A percentile compares a stretch with the other conserved stretches of the same genome.
Evolutionary conservation across 2,797 vertebrate genomes (phyloP).

Genomic region (Phaenicophaeus curvirostris): DNA sequence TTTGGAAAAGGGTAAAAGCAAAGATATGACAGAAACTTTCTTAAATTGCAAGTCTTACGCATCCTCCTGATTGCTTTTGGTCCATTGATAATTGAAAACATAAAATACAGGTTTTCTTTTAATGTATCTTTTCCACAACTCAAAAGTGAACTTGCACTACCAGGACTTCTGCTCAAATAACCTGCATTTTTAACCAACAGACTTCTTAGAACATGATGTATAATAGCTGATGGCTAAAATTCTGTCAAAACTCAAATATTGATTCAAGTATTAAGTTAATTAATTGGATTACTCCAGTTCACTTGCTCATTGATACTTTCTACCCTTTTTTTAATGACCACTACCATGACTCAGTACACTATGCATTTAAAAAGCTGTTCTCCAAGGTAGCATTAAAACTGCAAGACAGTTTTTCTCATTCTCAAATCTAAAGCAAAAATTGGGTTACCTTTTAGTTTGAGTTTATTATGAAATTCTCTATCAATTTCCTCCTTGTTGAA

Average conservation of each 20-base stretch:
- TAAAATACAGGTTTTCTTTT: not conserved
- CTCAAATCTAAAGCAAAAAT: not conserved
- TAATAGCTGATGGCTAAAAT: not conserved
- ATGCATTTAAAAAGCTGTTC: not conserved
- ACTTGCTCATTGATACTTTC: not conserved
- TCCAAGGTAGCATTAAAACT: not conserved
- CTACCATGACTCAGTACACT: not conserved
- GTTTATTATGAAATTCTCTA: conserved; percentile 96
- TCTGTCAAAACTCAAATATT: not conserved
- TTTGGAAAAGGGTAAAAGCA: not conserved
- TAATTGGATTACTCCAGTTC: not conserved
- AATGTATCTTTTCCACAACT: not conserved
- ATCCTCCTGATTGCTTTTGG: not conserved
- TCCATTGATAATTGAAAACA: not conserved
- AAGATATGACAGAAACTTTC: not conserved
- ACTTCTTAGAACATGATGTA: not conserved
- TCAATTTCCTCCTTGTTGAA: conserved; percentile 99
- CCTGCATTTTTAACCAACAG: not conserved
- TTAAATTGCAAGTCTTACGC: not conserved
- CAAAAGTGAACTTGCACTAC: not conserved
- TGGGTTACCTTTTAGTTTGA: conserved; percentile 92
- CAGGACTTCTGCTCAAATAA: not conserved
- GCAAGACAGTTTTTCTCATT: not conserved
- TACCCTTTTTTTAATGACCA: not conserved
- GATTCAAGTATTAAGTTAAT: not conserved